Base-by-base conservation (phyloP, 2,797 vertebrate species). In the Enteromius mattozi region DNA sequence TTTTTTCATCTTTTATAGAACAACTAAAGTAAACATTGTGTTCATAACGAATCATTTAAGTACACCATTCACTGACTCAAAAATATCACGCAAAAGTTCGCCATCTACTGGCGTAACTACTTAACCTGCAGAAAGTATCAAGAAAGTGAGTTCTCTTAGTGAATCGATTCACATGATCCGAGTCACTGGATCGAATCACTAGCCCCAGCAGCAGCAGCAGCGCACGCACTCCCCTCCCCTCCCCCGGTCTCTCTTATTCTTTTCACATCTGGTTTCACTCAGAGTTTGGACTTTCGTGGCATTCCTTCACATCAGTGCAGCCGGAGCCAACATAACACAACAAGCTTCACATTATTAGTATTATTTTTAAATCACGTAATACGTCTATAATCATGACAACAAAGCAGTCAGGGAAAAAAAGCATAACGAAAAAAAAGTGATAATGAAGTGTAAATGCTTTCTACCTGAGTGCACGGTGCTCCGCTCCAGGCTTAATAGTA, bases 181-280 rank as follows among this genome's bases (percentile, higher is more conserved):
- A 78, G 27, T 65, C 17, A 65, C 40, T 45, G 8, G 9, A 65
- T 8, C 6, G 59, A 78, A 45, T 78, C 76, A 45, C 56, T 24
- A 56, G 37, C 74, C 51, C n/a, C 74, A 2, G 27, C 27, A 47
- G 45, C 45, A 77, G 35, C 45, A 71, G 1, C 80, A 74, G 27
- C 27, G 24, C 40, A 12, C 17, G 76, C 89, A 86, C 89, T 90
- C 89, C 89, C 90, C 89, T 90, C 59, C 76, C 89, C 89, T 90
- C 59, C 76, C 89, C 84, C 89, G 84, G 77, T 45, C 30, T 87
- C 80, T 86, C 88, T 74, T 75, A 42, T 59, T 54, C 61, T 80
- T 83, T 88, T 75, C 91, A 96, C 95, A 96, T 96, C 95, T 96
- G 95, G 91, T 94, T 96, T 93, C 92, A 95, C 94, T 96, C 95